phyloP scores from a whole-genome alignment of 2,888 invertebrate species.

The Patella ulyssiponensis region DNA sequence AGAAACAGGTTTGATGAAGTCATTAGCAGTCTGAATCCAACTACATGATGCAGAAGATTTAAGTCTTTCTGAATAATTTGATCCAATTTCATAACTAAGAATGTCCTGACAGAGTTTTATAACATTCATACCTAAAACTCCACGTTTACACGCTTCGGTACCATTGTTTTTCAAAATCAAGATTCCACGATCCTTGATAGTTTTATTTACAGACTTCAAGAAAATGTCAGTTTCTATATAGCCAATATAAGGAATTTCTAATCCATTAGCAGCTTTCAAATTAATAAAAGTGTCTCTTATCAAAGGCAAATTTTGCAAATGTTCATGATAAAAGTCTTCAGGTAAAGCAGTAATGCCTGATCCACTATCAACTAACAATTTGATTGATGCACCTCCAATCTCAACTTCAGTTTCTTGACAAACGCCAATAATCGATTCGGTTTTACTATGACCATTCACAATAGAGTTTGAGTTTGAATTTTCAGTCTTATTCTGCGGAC shows the following conservation, averaged over 20 bases:
- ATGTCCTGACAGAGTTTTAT: neutral
- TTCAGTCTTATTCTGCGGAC: neutral
- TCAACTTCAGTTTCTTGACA: neutral
- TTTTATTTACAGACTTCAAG: neutral
- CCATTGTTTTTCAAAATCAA: neutral
- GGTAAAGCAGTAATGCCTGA: neutral
- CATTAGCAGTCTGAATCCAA: too few relatives aligned
- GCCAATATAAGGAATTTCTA: neutral
- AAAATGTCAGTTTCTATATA: neutral
- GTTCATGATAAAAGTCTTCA: neutral
- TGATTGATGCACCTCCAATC: neutral
- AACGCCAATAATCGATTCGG: neutral
- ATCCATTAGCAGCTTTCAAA: neutral
- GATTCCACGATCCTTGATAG: neutral
- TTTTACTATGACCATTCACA: neutral
- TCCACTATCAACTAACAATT: neutral
- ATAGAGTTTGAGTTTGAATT: neutral
- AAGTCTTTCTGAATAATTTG: too few relatives aligned
- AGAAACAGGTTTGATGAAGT: too few relatives aligned
- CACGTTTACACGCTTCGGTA: neutral
- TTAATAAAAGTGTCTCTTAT: neutral
- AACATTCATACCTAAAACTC: neutral
- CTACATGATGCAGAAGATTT: too few relatives aligned
- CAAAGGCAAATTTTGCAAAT: neutral
- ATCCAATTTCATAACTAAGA: neutral